Percentiles rank a stretch among this genome's conserved stretches.
Evolutionary conservation across 2,113 vertebrate genomes (phyloP).

Genomic region (Cariama cristata): DNA sequence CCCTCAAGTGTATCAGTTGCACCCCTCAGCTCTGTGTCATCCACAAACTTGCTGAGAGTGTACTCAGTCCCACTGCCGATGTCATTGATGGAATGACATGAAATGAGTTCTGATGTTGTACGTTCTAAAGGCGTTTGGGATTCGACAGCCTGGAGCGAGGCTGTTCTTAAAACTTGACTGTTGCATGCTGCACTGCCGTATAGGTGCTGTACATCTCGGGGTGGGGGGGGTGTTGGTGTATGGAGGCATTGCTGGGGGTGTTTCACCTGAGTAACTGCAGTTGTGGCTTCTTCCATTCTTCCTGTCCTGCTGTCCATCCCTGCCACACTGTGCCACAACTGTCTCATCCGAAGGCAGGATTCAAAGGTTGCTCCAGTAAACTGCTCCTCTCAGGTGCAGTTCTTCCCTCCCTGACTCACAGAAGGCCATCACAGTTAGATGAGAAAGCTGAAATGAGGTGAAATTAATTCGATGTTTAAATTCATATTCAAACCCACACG

Average conservation of each 20-base stretch:
- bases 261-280: accelerated
- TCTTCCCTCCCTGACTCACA: accelerated
- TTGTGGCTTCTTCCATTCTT: background rate
- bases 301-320: background rate
- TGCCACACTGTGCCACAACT: background rate
- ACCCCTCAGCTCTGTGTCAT: background rate
- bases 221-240: no score
- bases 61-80: background rate
- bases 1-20: background rate
- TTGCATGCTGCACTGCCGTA: background rate
- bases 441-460: background rate
- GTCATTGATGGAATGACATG: background rate
- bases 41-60: background rate
- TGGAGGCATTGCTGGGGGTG: background rate
- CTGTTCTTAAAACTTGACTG: background rate
- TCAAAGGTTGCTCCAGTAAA: background rate
- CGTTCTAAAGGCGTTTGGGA: accelerated
- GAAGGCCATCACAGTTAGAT: accelerated
- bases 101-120: background rate
- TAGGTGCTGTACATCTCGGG: accelerated
- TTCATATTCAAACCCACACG: accelerated
- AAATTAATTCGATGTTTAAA: background rate
- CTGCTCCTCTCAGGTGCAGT: accelerated
- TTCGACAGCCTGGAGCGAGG: accelerated
- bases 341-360: background rate